Evolutionary conservation across 92 coral and sea anemone genomes (phyloP), one percentile per base, ranked within the genome.

Genomic region (Umimayanthus kanabou): DNA sequence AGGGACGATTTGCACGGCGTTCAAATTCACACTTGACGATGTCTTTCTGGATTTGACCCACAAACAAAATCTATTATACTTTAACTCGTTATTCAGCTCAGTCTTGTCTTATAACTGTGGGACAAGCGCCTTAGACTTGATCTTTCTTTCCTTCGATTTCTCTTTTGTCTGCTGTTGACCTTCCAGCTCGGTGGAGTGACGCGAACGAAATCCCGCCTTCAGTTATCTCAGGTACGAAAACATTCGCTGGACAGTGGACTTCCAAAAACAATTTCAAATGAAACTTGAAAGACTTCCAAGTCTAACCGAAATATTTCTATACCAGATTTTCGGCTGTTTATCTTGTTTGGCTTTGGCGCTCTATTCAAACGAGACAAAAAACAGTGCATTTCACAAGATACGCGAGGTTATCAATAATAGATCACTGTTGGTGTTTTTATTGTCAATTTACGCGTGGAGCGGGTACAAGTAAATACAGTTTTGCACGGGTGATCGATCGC

Each of bases 381-480:
- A 82, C 75, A 28, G 20, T 70, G n/a, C 42, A 40, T 43, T 82
- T 78, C 39, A 43, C 72, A 9, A 42, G 33, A 82, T 23, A 66
- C 9, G 65, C 57, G 57, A 39, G 39, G 76, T 66, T 39, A 66
- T 82, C 65, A 82, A 82, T 82, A 65, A 82, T 82, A 28, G 29
- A 82, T 43, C 33, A 16, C 39, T 14, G 73, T 42, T 40, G 81
- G 55, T 22, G 61, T n/a, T 47, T n/a, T 45, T 23, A 78, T 82
- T 39, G 39, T 39, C 40, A 61, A 20, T 16, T 45, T 23, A n/a
- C 85, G 43, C 22, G 77, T 45, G 39, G 11, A 23, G 58, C 86
- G 47, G 86, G 86, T 82, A 82, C 86, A 82, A 82, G 86, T 64
- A 82, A 82, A 82, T 25, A 66, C 25, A 67, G 11, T 67, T 9